phyloP scores from a whole-genome alignment of 1,140 invertebrate genomes.

The Ectropis grisescens region DNA sequence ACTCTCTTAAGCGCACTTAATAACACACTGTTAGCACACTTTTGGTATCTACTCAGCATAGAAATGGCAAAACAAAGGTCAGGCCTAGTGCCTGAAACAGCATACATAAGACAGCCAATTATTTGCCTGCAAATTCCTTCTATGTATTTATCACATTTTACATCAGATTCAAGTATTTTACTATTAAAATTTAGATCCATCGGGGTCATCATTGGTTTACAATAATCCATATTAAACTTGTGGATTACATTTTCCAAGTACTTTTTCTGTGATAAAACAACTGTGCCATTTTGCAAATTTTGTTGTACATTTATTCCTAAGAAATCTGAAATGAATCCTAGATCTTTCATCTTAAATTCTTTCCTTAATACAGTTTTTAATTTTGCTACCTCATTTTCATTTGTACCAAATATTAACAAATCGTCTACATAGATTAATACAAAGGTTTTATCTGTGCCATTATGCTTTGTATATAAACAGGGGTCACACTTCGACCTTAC shows the following conservation, averaged over 20 bases:
- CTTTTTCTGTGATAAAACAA: slow-evolving; percentile 26
- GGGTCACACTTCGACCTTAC: slow-evolving; percentile 19
- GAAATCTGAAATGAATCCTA: slow-evolving; percentile 25
- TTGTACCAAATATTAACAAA: slow-evolving; percentile 24
- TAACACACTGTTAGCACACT: slow-evolving; percentile 15
- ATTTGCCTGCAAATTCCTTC: slow-evolving; percentile 20
- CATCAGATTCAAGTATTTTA: slow-evolving; percentile 11
- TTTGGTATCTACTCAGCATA: slow-evolving; percentile 24
- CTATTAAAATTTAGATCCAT: slow-evolving; percentile 27
- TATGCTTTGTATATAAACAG: slow-evolving; percentile 23
- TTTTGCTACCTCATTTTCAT: slow-evolving; percentile 15
- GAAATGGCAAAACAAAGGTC: slow-evolving; percentile 23
- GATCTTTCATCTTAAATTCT: slow-evolving; percentile 47
- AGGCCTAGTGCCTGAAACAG: slow-evolving; percentile 24
- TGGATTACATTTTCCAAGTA: slow-evolving; percentile 40
- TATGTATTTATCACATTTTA: slow-evolving; percentile 11
- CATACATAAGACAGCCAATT: slow-evolving; percentile 25
- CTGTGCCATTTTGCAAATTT: slow-evolving; percentile 18
- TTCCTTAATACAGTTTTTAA: slow-evolving; percentile 27
- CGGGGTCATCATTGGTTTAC: slow-evolving; percentile 31
- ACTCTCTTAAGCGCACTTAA: slow-evolving; percentile 19
- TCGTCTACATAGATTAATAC: slow-evolving; percentile 48
- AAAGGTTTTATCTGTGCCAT: slow-evolving; percentile 12
- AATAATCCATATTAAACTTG: slow-evolving; percentile 38
- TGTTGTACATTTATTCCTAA: slow-evolving; percentile 37